Evolutionary conservation across 2,113 vertebrate genomes (phyloP), one percentile per base, ranked within the genome.

Genomic region (Nothobranchius furzeri): DNA sequence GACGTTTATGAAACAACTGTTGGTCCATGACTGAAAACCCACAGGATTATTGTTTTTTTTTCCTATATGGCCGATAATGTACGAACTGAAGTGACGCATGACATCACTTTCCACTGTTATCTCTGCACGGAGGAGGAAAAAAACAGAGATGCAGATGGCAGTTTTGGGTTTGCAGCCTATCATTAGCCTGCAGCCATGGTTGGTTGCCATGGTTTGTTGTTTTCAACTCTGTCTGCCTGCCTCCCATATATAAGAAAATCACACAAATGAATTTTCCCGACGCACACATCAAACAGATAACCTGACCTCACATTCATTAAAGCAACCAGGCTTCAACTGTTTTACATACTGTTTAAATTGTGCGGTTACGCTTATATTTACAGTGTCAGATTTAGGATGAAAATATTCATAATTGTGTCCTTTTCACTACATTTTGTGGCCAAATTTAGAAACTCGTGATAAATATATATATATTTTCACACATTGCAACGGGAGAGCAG

Each of bases 81-180:
- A 72, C 74, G 69, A 84, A 75, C 45, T 79, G 9, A 46, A 42
- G 60, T 0, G 9, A 60, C 52, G 61, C 59, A 89, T 88, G 82
- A 86, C 86, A 76, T 89, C 75, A 88, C 58, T 87, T 87, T 88
- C 86, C 84, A 84, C 76, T 79, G 68, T 86, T 87, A 88, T 89
- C 82, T 82, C 36, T 47, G 11, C 45, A 45, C 47, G 48, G 66
- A 45, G 20, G 45, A 42, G n/a, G 78, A 75, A 76, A 76, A 43
- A 30, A 58, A 60, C 20, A 67, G 62, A 60, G 75, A 81, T 71
- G 79, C 24, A 84, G 81, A 88, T 82, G 80, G 81, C 63, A 83
- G 69, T 87, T 82, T 83, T 67, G 76, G 78, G 73, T 86, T 81
- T 53, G 47, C 78, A 90, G 84, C 43, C 83, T 87, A 76, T 89